phyloP scores from a whole-genome alignment of 2,797 vertebrate species.

The Triplophysa bombifrons region DNA sequence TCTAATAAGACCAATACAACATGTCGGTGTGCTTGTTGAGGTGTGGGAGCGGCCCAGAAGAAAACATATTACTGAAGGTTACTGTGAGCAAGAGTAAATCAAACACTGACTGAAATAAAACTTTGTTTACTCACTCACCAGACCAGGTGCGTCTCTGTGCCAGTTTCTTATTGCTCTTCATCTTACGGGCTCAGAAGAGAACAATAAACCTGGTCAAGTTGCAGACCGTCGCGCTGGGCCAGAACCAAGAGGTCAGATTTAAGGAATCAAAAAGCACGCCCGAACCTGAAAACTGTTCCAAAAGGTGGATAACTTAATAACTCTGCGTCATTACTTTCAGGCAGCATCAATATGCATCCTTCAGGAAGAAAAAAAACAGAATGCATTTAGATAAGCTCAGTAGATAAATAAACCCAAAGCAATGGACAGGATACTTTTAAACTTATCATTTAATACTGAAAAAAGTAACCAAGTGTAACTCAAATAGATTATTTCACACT shows the following conservation, averaged over 20 bases:
- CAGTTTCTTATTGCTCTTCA: constrained; percentile 6
- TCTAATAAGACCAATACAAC: constrained; percentile 16
- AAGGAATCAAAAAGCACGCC: neutral
- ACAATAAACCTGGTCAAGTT: neutral
- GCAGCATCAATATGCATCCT: neutral
- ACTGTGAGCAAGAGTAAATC: neutral
- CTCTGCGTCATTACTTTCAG: neutral
- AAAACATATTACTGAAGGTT: neutral
- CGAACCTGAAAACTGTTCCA: neutral
- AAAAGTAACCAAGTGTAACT: neutral
- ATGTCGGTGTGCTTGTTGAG: neutral
- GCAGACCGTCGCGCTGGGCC: neutral
- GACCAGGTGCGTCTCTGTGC: neutral
- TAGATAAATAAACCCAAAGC: neutral
- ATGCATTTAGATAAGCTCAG: neutral
- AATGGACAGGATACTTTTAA: neutral
- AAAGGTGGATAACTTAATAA: neutral
- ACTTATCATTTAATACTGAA: neutral
- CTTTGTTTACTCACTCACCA: neutral
- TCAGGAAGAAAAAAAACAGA: neutral
- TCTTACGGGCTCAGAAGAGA: neutral
- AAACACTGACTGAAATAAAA: neutral
- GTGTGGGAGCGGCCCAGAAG: neutral
- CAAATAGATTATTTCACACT: neutral
- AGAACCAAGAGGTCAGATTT: neutral